Evolutionary conservation across 2,113 vertebrate species (phyloP).

Genomic region (Psittacula cyanocephala): DNA sequence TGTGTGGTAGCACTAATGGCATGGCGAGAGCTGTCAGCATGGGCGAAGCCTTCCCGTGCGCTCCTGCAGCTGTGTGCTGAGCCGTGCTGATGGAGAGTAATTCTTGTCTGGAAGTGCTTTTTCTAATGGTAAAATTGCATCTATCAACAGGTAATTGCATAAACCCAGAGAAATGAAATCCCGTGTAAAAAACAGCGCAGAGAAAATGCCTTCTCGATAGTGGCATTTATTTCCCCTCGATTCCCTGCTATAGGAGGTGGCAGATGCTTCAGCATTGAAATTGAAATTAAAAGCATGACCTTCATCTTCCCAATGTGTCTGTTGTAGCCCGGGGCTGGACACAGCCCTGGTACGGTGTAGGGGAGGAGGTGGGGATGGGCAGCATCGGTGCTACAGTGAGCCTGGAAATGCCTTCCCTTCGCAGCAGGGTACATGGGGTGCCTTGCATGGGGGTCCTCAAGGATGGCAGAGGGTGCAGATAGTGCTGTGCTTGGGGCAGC

Average conservation of each 20-base stretch:
- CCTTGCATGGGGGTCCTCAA: not conserved
- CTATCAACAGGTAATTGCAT: slow-evolving; percentile 35
- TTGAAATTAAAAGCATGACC: not conserved
- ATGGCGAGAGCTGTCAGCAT: not conserved
- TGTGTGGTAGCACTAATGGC: not conserved
- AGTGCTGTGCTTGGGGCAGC: not conserved
- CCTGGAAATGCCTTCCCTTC: not conserved
- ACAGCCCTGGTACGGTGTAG: not conserved
- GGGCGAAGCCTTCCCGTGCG: not conserved
- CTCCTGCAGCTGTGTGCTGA: not conserved
- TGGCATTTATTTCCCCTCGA: not conserved
- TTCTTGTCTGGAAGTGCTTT: not conserved
- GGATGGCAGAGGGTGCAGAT: not conserved
- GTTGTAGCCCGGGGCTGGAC: not conserved
- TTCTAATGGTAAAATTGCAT: not conserved
- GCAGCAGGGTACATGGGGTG: not conserved
- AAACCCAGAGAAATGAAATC: not conserved
- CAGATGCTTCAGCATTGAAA: not conserved
- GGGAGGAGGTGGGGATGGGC: not conserved
- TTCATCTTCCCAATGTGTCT: not conserved
- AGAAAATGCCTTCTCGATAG: not conserved
- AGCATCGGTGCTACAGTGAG: accelerated
- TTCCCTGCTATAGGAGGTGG: not conserved
- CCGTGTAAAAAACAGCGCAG: not conserved
- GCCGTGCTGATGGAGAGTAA: not conserved